These are phyloP conservation scores for Dendroctonus valens DNA, from an alignment of 1,140 invertebrate genomes.

Conservation along the genomic window DNA sequence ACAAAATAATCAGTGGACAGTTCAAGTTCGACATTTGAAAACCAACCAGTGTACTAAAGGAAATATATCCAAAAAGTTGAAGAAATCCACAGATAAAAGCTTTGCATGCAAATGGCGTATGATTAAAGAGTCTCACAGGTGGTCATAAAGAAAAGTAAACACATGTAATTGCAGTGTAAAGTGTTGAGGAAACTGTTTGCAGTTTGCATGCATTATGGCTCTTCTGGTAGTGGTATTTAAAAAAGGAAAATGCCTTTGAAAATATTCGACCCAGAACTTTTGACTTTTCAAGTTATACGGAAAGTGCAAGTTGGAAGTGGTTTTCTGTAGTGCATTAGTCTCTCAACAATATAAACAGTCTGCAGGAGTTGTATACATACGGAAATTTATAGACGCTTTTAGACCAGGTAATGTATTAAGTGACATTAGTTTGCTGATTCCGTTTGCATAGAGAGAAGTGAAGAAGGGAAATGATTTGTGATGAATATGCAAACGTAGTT, in stretches of 20 bases:
- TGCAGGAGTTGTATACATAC: slow-evolving; percentile 15
- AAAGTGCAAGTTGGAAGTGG: slow-evolving; percentile 26
- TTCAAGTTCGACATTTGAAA: too few species aligned
- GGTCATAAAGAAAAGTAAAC: slow-evolving; percentile 30
- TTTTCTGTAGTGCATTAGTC: slow-evolving; percentile 26
- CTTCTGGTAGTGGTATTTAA: slow-evolving; percentile 22
- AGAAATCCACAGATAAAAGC: slow-evolving; percentile 21
- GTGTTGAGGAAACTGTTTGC: slow-evolving; percentile 30
- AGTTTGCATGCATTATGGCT: slow-evolving; percentile 27
- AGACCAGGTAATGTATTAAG: slow-evolving; percentile 7
- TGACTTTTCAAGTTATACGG: slow-evolving; percentile 25
- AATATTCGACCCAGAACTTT: slow-evolving; percentile 27
- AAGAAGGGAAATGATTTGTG: too few species aligned
- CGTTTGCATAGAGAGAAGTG: background rate
- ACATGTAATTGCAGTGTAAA: slow-evolving; percentile 28
- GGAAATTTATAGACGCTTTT: slow-evolving; percentile 22
- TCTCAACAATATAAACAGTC: slow-evolving; percentile 24
- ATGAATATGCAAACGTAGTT: too few species aligned
- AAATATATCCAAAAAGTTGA: background rate
- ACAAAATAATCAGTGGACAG: too few species aligned
- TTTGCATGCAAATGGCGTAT: slow-evolving; percentile 23
- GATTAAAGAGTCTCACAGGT: slow-evolving; percentile 29
- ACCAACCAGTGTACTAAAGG: too few species aligned
- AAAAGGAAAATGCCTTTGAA: slow-evolving; percentile 23
- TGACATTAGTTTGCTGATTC: slow-evolving; percentile 10